phyloP scores from a whole-genome alignment of 92 coral and sea anemone species.

The Muricea muricata region DNA sequence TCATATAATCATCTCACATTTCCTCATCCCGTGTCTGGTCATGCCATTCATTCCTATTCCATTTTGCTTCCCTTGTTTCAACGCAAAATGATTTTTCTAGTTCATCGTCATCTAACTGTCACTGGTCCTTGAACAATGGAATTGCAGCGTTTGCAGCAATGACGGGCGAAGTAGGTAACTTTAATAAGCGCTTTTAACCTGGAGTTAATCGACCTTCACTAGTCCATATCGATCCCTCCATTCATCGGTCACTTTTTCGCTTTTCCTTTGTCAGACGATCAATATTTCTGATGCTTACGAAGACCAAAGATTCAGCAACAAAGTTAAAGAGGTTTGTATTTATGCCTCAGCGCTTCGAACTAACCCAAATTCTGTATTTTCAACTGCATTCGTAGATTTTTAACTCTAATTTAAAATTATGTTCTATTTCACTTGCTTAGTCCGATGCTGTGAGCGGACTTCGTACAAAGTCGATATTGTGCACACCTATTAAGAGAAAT shows the following conservation, averaged over 20 bases:
- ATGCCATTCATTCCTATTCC: background rate
- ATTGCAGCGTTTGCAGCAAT: constrained; percentile 84
- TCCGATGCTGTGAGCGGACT: constrained; percentile 83
- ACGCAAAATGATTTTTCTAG: constrained; percentile 25
- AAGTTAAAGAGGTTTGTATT: constrained; percentile 55
- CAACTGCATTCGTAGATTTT: background rate
- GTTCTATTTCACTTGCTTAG: constrained; percentile 47
- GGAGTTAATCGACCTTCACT: background rate
- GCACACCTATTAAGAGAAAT: constrained; percentile 88
- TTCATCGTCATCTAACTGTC: constrained; percentile 66
- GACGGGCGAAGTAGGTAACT: constrained; percentile 71
- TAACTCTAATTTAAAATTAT: background rate
- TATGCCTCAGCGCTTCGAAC: too few relatives aligned
- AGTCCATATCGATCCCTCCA: too few relatives aligned
- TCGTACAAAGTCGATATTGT: constrained; percentile 83
- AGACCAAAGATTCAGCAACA: constrained; percentile 86
- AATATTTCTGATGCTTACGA: constrained; percentile 91
- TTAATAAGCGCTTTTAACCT: background rate
- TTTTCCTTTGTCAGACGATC: constrained; percentile 63
- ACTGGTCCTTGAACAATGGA: constrained; percentile 90
- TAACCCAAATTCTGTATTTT: too few relatives aligned
- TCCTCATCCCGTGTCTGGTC: too few relatives aligned
- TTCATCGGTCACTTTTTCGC: too few relatives aligned
- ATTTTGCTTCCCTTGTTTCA: background rate
- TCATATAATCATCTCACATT: too few relatives aligned